Evolutionary conservation across 2,888 invertebrate species (phyloP).

Genomic region (Eristalis tenax): DNA sequence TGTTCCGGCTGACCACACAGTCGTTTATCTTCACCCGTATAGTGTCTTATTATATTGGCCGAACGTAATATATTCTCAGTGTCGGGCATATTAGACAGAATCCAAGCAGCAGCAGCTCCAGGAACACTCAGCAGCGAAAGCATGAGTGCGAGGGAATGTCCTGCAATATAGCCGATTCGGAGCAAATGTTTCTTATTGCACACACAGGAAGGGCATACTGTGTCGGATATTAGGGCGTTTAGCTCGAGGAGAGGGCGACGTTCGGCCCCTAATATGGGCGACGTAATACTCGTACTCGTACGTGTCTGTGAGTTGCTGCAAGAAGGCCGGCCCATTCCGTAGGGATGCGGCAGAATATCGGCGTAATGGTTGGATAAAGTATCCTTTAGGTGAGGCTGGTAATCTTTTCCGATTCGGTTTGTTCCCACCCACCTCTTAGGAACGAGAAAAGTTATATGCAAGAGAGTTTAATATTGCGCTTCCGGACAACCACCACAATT

Average conservation of each 20-base stretch:
- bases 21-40: slow-evolving; percentile 67
- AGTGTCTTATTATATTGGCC: slow-evolving; percentile 70
- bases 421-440: background rate
- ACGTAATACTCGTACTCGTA: background rate
- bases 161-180: slow-evolving; percentile 46
- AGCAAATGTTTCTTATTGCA: slow-evolving; percentile 69
- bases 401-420: slow-evolving; percentile 64
- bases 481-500: slow-evolving; percentile 49
- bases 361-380: slow-evolving; percentile 47
- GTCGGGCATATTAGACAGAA: slow-evolving; percentile 59
- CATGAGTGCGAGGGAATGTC: slow-evolving; percentile 5
- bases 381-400: slow-evolving; percentile 64
- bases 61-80: slow-evolving; percentile 68
- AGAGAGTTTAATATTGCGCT: slow-evolving; percentile 60
- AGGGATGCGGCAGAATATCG: slow-evolving; percentile 45
- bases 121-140: background rate
- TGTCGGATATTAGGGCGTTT: slow-evolving; percentile 67
- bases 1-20: slow-evolving; percentile 66
- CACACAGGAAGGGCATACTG: slow-evolving; percentile 51
- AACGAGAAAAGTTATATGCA: slow-evolving; percentile 18
- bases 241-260: slow-evolving; percentile 25
- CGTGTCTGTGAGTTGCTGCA: slow-evolving; percentile 18
- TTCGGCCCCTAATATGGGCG: slow-evolving; percentile 33
- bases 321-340: slow-evolving; percentile 4
- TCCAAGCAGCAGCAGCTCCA: slow-evolving; percentile 2